Evolutionary conservation across 2,113 vertebrate species (phyloP), one percentile per base, ranked within the genome.

Genomic region (Oostethus manadensis): DNA sequence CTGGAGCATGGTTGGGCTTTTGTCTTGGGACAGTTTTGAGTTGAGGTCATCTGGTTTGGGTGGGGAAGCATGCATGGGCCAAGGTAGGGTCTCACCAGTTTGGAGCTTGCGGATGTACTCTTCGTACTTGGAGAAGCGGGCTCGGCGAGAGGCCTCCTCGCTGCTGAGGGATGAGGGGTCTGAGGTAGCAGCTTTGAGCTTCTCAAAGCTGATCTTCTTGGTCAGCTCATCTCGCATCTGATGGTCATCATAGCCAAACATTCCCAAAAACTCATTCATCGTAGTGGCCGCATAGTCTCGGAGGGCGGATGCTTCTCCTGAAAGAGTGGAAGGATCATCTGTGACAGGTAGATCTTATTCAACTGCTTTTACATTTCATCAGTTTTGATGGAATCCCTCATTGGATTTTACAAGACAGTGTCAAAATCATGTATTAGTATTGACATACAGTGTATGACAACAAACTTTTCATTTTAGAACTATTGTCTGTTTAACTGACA

Each of bases 71-170:
- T 92, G 93, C 58, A 92, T 71, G 48, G 95, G 92, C 95, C 94
- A 96, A 14, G 94, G 91, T 10, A 96, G 89, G 62, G 93, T 89
- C 83, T 99, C 97, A 1, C 96, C 96, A 0, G 95, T 94, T 74
- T 98, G 98, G 55, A 99, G 90, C 74, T 96, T 98, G 76, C 97
- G 94, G 79, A 99, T 99, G 81, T 97, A 99, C 77, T 98, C 96
- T 90, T 99, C 97, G 0, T 98, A 99, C 82, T 99, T 99, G 83
- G 97, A 98, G 90, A 97, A 94, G 48, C 95, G 93, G 15, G 93
- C 94, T 13, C 95, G 90, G 65, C 96, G 94, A 70, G 91, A 92
- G 55, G 92, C 81, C 76, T 93, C 91, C 0, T 97, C 95, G 17
- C 91, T 93, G 0, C 89, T 76, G 10, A 91, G 53, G 17, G 93